phyloP scores from a whole-genome alignment of 2,113 vertebrate genomes.

The Alethe castanea region DNA sequence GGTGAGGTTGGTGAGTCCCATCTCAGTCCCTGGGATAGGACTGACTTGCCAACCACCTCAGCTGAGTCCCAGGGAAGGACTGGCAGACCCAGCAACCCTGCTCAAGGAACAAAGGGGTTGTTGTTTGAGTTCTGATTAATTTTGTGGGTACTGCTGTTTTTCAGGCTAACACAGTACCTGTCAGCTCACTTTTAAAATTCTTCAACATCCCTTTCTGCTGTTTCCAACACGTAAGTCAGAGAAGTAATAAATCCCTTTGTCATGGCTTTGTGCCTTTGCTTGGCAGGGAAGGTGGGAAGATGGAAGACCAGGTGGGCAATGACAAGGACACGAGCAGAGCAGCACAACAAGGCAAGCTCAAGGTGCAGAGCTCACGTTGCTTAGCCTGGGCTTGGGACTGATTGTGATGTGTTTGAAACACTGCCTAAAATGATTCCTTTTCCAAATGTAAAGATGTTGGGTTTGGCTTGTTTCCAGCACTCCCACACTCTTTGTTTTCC shows the following conservation, averaged over 20 bases:
- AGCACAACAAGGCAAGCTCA: neutral
- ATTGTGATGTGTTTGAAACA: neutral
- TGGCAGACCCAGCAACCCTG: neutral
- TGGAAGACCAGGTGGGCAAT: neutral
- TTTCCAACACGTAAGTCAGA: neutral
- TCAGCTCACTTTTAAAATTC: neutral
- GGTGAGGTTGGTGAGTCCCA: neutral
- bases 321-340: neutral
- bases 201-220: neutral
- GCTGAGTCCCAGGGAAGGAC: neutral
- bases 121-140: neutral
- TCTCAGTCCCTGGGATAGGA: neutral
- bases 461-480: neutral
- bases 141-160: neutral
- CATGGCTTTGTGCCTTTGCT: neutral
- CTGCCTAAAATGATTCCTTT: neutral
- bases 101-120: neutral
- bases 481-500: neutral
- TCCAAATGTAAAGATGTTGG: neutral
- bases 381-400: neutral
- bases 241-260: neutral
- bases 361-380: neutral
- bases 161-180: neutral
- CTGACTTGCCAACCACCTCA: neutral
- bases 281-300: neutral